Base-by-base conservation (phyloP, 2,888 invertebrate genomes). In the Anthoptus insignis region DNA sequence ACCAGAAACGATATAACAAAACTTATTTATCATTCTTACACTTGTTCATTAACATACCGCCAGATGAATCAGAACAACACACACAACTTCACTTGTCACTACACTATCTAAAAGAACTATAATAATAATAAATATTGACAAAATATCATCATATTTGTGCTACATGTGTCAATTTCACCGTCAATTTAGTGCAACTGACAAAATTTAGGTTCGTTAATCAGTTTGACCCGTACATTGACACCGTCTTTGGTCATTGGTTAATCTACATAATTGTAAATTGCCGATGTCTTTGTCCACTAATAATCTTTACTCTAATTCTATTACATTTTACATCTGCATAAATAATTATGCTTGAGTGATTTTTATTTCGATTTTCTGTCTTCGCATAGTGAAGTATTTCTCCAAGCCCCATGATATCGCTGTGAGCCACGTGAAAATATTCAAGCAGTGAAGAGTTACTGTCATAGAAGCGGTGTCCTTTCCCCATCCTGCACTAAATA, bases 351-450 rank as follows among this genome's bases (percentile, higher is more conserved):
- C 32, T 53, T 54, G 59, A n/a, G 21, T 34, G 11, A 22, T 22
- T 39, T 64, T 64, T 54, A 14, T 56, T 8, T 63, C 56, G 6
- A 56, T 67, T 42, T 66, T 80, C 47, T 81, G 85, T 70, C 76
- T 77, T 72, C 79, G 83, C 3, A 80, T 68, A 63, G 80, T 77
- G 42, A 90, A 82, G 70, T 84, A 91, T 71, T 90, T 92, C 74
- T 96, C 96, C 5, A 94, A 65, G 1, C 93, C 91, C 96, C 96
- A 96, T 1, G 95, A 94, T 9, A 94, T 78, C 0, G 95, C 95
- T 0, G 96, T 96, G 5, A 94, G 71, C 82, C 95, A 96, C 0
- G 96, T 95, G 76, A 96, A 93, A 32, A 95, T 91, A 73, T 96
- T 96, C 1, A 96, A 85, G 69, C 95, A 94, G 77, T 96, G 95